Base-by-base conservation (phyloP, 2,888 invertebrate genomes). In the Mimachlamys varia region DNA sequence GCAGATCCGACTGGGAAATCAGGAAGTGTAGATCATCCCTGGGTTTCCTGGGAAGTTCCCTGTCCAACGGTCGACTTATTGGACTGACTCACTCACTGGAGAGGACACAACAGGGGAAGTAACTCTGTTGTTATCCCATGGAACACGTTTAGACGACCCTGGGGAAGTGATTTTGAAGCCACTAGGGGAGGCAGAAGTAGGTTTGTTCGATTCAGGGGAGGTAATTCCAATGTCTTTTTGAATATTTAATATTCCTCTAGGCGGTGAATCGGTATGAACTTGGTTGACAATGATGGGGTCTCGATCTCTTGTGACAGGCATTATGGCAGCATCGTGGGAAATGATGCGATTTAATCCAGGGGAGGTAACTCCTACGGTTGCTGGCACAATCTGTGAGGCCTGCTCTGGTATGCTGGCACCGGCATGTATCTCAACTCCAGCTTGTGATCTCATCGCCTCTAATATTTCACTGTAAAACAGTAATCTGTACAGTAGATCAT, bases 391-490 rank as follows among this genome's bases (percentile, higher is more conserved):
- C n/a, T n/a, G n/a, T n/a, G n/a, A n/a, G n/a, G n/a, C n/a, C n/a
- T n/a, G n/a, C 13, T 12, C 50, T 50, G 10, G n/a, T 27, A 27
- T 10, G 5, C 5, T 13, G n/a, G n/a, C 4, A 27, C 27, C 62
- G 5, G n/a, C 7, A 4, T 76, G n/a, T 76, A 27, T 27, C 12
- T 19, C 19, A 55, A 3, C 19, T 17, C 10, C 27, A 76, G 27
- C 5, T 13, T 76, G 4, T 17, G 17, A 13, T 76, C 62, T 10
- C 27, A 27, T 27, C 10, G n/a, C 62, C 4, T 76, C 3, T 27
- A 76, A 27, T 27, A 76, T 76, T 76, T 76, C 62, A 76, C 62
- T 76, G 62, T n/a, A 76, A 76, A 76, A n/a, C n/a, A n/a, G n/a
- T n/a, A n/a, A n/a, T n/a, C n/a, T n/a, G n/a, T n/a, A n/a, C n/a